These are phyloP conservation scores for Diorhabda sublineata DNA, from an alignment of 1,140 invertebrate species.

Conservation along the genomic window DNA sequence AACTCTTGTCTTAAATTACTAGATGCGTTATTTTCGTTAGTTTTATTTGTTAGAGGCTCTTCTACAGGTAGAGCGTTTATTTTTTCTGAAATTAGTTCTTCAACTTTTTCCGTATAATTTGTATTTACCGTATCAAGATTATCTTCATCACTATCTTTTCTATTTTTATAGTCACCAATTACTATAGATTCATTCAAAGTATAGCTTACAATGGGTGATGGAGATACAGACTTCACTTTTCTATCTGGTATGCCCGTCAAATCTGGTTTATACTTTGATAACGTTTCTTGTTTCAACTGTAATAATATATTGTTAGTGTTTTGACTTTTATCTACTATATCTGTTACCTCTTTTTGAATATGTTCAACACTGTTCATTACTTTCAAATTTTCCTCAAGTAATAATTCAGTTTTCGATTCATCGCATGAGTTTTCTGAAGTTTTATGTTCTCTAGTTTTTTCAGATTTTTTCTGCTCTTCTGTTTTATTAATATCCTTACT, in stretches of 20 bases:
- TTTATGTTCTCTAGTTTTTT: neutral
- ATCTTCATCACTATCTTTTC: neutral
- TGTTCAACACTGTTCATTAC: neutral
- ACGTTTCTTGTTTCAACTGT: conserved; percentile 15
- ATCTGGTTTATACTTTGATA: conserved; percentile 17
- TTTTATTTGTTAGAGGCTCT: neutral
- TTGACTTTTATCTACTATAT: neutral
- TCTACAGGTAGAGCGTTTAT: neutral
- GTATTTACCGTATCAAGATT: neutral
- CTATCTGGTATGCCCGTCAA: conserved; percentile 6
- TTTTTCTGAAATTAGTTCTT: neutral
- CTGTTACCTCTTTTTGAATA: conserved; percentile 3
- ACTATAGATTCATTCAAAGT: neutral
- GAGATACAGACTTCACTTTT: neutral
- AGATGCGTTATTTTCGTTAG: neutral
- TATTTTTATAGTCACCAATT: neutral
- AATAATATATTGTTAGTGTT: conserved; percentile 2
- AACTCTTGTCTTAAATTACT: neutral
- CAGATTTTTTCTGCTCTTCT: neutral
- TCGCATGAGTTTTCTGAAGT: neutral
- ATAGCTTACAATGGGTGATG: neutral
- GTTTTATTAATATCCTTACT: neutral
- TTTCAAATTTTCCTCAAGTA: neutral
- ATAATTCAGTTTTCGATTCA: neutral
- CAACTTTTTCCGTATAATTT: neutral